Evolutionary conservation across 2,888 invertebrate species (phyloP).

Genomic region (Ochropleura leucogaster): DNA sequence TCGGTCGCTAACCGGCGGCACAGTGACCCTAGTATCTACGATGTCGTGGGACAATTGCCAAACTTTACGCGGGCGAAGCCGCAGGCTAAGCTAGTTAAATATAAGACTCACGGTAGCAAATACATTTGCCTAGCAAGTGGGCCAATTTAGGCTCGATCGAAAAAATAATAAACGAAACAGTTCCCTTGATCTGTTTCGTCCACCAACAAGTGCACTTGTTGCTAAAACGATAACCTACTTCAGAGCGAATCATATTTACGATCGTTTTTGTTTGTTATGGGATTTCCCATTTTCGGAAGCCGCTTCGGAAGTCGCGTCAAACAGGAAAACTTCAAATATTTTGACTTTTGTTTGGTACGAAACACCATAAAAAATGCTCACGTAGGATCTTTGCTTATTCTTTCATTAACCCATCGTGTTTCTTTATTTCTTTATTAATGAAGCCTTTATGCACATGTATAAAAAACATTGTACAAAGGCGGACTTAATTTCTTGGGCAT

Average conservation of each 20-base stretch:
- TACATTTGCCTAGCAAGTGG: background rate
- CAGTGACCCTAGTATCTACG: too few relatives aligned
- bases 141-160: background rate
- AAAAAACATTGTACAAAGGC: too few relatives aligned
- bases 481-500: too few relatives aligned
- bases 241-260: background rate
- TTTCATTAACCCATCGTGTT: background rate
- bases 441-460: too few relatives aligned
- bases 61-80: background rate
- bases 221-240: conserved; percentile 6
- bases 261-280: background rate
- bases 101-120: background rate
- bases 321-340: background rate
- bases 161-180: background rate
- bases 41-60: background rate
- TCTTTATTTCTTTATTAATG: background rate
- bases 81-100: background rate
- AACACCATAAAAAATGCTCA: background rate
- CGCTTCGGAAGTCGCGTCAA: background rate
- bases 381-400: background rate
- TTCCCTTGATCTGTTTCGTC: too few relatives aligned
- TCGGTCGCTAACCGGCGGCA: too few relatives aligned
- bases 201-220: background rate
- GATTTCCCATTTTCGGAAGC: background rate
- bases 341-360: background rate